A percentile compares a stretch with the other conserved stretches of the same genome.
Evolutionary conservation across 2,113 vertebrate species (phyloP).

Genomic region (Manacus vitellinus): DNA sequence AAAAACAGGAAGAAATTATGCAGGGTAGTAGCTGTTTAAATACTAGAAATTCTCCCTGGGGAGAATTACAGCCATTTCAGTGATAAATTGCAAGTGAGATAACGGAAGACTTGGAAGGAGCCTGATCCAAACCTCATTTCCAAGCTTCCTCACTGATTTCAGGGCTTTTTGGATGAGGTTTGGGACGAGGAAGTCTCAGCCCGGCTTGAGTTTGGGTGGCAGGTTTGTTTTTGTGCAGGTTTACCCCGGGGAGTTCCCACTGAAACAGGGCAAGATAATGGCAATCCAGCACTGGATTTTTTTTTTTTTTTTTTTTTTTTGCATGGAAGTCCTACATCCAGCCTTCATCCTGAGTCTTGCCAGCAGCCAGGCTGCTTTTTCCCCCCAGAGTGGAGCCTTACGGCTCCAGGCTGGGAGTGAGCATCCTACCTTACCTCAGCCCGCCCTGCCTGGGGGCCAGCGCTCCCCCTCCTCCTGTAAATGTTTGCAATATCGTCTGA

Average conservation of each 20-base stretch:
- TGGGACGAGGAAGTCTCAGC: neutral
- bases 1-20: slow-evolving; percentile 64
- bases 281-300: neutral
- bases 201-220: neutral
- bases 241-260: neutral
- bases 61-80: slow-evolving; percentile 37
- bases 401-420: neutral
- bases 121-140: neutral
- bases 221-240: neutral
- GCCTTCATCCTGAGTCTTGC: neutral
- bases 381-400: neutral
- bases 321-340: neutral
- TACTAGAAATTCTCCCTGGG: slow-evolving; percentile 42
- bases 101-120: neutral
- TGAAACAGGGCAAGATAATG: neutral
- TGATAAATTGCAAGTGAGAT: slow-evolving; percentile 49
- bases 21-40: slow-evolving; percentile 51
- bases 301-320: neutral
- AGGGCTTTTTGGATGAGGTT: neutral
- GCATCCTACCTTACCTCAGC: neutral
- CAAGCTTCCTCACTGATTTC: neutral
- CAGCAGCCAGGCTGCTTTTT: neutral
- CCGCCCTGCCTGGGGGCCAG: neutral
- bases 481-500: neutral
- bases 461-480: neutral